These are phyloP conservation scores for Hippoglossus hippoglossus DNA, from an alignment of 2,797 vertebrate genomes.

Conservation along the genomic window DNA sequence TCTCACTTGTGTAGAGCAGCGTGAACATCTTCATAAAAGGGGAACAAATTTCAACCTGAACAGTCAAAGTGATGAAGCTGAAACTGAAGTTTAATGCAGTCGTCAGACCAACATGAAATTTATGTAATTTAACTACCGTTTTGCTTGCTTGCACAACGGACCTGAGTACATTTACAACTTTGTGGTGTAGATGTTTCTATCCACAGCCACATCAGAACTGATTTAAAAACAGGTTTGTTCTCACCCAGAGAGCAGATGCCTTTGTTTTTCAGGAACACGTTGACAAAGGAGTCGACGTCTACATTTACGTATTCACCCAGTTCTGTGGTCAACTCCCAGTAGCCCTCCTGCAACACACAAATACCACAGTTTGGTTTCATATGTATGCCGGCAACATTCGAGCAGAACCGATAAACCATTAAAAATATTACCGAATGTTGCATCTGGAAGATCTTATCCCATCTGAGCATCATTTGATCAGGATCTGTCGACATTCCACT, in stretches of 20 bases:
- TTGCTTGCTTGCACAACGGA: no score
- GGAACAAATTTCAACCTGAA: no score
- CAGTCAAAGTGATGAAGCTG: no score
- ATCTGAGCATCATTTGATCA: constrained; percentile 27
- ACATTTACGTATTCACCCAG: constrained; percentile 82
- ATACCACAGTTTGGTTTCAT: neutral
- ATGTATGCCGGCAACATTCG: no score
- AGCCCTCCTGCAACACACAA: constrained; percentile 85
- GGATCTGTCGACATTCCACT: rapidly evolving
- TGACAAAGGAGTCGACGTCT: constrained; percentile 78
- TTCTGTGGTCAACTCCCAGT: constrained; percentile 84
- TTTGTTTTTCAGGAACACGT: constrained; percentile 84
- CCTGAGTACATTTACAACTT: no score
- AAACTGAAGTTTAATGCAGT: no score
- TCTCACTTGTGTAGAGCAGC: no score
- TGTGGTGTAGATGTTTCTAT: no score
- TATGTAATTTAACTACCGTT: no score
- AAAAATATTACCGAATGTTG: constrained; percentile 80
- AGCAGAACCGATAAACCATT: neutral
- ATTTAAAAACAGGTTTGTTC: constrained; percentile 7
- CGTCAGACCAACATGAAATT: no score
- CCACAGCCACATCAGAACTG: no score
- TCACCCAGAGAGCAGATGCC: constrained; percentile 89
- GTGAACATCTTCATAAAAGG: no score
- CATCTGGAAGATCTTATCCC: constrained; percentile 78